These are phyloP conservation scores for Chironomus tentans DNA, from an alignment of 2,888 invertebrate species.

Conservation along the genomic window DNA sequence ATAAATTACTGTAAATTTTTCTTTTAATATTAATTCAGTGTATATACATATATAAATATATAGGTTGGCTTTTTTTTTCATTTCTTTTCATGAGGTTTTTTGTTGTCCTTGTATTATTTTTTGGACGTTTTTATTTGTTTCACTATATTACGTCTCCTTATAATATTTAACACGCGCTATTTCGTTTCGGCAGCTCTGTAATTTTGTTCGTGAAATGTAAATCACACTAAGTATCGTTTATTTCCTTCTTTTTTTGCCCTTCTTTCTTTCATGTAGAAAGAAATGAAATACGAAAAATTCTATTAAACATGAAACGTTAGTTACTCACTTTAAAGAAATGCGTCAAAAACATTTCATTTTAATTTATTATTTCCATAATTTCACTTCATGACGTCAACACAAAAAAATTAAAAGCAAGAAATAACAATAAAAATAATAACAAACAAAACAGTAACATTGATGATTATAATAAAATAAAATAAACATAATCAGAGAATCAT, in stretches of 20 bases:
- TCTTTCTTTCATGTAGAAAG: background rate
- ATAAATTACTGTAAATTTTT: conserved; percentile 10
- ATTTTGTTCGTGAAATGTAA: background rate
- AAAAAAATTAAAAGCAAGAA: background rate
- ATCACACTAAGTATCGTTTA: background rate
- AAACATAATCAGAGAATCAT: too few relatives aligned
- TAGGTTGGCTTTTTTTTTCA: too few relatives aligned
- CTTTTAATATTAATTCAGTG: background rate
- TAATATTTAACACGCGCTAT: background rate
- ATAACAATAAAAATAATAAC: background rate
- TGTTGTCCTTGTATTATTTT: conserved; percentile 1
- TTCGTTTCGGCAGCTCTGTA: background rate
- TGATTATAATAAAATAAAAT: too few relatives aligned
- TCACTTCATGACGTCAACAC: background rate
- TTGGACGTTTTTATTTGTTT: background rate
- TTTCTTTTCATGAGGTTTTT: background rate
- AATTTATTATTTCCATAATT: background rate
- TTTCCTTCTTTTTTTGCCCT: background rate
- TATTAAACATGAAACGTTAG: background rate
- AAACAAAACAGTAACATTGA: too few relatives aligned
- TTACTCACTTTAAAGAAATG: background rate
- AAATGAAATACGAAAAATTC: background rate
- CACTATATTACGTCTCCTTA: background rate
- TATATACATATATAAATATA: too few relatives aligned
- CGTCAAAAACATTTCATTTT: background rate